Percentiles rank a stretch among this genome's conserved stretches.
phyloP scores from a whole-genome alignment of 2,113 vertebrate genomes.

The Ceyx melanurus region DNA sequence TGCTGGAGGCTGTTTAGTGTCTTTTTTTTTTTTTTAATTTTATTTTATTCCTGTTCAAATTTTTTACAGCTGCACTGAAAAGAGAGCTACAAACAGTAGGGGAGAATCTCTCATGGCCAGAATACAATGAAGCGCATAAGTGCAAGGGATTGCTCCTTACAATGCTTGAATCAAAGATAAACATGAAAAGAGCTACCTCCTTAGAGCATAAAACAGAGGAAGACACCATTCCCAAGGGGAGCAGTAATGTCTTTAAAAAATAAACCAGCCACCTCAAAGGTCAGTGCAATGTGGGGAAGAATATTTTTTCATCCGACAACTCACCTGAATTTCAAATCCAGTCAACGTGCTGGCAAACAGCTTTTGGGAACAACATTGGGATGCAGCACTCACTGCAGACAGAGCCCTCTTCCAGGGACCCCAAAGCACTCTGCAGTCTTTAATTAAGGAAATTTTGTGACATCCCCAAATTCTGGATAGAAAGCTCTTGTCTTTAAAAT shows the following conservation, averaged over 20 bases:
- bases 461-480: background rate
- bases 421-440: background rate
- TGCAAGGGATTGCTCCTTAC: slow-evolving; percentile 55
- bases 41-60: slow-evolving; percentile 8
- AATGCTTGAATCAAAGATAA: slow-evolving; percentile 64
- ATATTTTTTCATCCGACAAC: background rate
- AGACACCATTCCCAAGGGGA: slow-evolving; percentile 35
- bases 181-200: slow-evolving; percentile 55
- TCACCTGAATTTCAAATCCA: slow-evolving; percentile 39
- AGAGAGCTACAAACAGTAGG: slow-evolving; percentile 62
- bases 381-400: rapidly evolving
- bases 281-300: background rate
- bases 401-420: background rate
- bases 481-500: background rate
- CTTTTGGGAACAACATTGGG: background rate
- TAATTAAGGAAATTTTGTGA: background rate
- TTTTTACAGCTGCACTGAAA: slow-evolving; percentile 56
- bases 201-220: slow-evolving; percentile 52
- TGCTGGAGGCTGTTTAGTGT: slow-evolving; percentile 46
- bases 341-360: background rate
- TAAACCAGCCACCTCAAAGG: slow-evolving; percentile 8
- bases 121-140: slow-evolving; percentile 48
- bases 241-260: slow-evolving; percentile 23
- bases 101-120: slow-evolving; percentile 47
- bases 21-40: background rate